Percentiles rank a stretch among this genome's conserved stretches.
Conservation (phyloP, 2,113 vertebrate species). For the Nymphicus hollandicus region DNA sequence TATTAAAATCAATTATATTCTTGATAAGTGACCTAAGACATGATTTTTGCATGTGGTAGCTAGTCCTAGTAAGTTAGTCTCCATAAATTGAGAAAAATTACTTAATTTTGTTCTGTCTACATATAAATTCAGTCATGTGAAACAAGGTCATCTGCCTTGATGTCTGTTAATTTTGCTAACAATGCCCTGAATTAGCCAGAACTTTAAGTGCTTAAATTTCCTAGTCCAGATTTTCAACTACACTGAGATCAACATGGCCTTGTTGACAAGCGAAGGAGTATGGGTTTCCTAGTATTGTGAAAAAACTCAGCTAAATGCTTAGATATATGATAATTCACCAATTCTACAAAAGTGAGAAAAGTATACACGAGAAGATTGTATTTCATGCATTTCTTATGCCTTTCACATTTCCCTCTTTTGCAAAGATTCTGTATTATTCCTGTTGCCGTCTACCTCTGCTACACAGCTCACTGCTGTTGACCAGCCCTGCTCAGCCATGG, state of each 20-base stretch:
- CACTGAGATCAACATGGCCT: not conserved
- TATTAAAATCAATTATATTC: not conserved
- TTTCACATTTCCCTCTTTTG: not conserved
- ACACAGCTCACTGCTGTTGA: not conserved
- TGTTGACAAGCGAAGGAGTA: not conserved
- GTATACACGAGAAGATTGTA: not conserved
- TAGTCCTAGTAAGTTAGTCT: not conserved
- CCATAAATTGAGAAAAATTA: not conserved
- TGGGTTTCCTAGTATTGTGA: not conserved
- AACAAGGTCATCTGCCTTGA: not conserved
- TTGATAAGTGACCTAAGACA: not conserved
- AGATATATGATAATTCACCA: not conserved
- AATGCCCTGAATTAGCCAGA: not conserved
- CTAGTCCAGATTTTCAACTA: not conserved
- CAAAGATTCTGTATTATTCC: not conserved
- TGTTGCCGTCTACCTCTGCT: not conserved
- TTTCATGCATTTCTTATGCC: not conserved
- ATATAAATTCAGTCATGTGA: not conserved
- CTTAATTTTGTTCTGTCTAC: not conserved
- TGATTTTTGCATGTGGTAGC: not conserved
- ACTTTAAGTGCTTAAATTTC: not conserved
- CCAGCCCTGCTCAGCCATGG: not conserved
- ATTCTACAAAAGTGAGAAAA: not conserved
- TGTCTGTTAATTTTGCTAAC: slow-evolving; percentile 17
- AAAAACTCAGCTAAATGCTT: not conserved